These are phyloP conservation scores for Oryzias woworae DNA, from an alignment of 2,113 vertebrate genomes.

Conservation along the genomic window DNA sequence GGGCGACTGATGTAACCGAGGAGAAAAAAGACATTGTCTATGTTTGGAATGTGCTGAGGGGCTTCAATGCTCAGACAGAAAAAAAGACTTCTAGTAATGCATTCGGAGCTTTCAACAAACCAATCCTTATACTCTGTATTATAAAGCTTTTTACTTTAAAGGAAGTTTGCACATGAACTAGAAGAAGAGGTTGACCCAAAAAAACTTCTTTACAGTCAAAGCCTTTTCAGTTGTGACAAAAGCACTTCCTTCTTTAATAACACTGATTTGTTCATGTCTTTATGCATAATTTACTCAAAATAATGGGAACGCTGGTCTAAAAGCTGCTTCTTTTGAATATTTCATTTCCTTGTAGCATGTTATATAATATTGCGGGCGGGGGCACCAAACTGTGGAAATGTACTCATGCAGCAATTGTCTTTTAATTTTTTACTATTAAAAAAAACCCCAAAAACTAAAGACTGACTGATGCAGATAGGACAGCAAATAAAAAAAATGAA, in stretches of 20 bases:
- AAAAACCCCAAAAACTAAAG: not conserved
- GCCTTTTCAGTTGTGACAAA: conserved; percentile 16
- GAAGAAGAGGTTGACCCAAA: conserved; percentile 9
- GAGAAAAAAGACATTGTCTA: conserved; percentile 54
- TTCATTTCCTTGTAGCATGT: conserved; percentile 45
- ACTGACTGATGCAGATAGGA: no score
- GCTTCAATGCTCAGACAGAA: conserved; percentile 14
- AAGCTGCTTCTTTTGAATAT: conserved; percentile 58
- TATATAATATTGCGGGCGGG: conserved; percentile 5
- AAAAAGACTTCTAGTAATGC: conserved; percentile 25
- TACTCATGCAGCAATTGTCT: conserved; percentile 6
- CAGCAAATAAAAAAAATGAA: no score
- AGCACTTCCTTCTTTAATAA: conserved; percentile 40
- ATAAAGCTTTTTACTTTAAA: conserved; percentile 15
- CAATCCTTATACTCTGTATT: conserved; percentile 11
- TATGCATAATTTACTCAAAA: conserved; percentile 51
- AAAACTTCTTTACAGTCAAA: conserved; percentile 14
- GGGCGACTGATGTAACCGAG: conserved; percentile 63
- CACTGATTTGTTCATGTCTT: conserved; percentile 43
- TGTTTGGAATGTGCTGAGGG: conserved; percentile 56
- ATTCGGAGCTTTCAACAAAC: conserved; percentile 37
- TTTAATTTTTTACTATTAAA: conserved; percentile 2
- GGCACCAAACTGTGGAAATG: not conserved
- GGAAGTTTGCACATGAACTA: conserved; percentile 19
- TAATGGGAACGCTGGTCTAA: conserved; percentile 32